Base-by-base conservation (phyloP, 2,113 vertebrate genomes). In the Paramormyrops kingsleyae region DNA sequence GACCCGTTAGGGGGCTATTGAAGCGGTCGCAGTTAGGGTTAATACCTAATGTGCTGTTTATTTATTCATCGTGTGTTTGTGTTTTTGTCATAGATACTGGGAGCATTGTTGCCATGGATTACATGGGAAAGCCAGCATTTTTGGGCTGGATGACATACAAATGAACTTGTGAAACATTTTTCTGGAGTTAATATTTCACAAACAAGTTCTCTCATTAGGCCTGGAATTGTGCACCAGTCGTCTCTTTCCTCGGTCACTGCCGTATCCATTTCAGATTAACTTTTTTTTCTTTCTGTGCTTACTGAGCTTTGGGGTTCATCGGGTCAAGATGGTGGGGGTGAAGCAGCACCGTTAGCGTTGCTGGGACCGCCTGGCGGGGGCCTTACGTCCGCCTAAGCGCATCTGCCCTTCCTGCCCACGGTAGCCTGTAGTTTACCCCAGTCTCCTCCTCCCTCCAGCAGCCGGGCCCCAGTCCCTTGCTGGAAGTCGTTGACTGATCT, bases 401-500 rank as follows among this genome's bases (percentile, higher is more conserved):
- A 15, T 21, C 49, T 47, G 44, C 21, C 0, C 8, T 27, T 15
- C 47, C 46, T 39, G 70, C 24, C 7, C 47, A 42, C 0, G 35
- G 74, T 8, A 80, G 31, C 70, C 70, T 8, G 9, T 39, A 39
- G 31, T 77, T 77, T 17, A 77, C 70, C 74, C 74, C 13, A 2
- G 35, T 42, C 35, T 31, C 70, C 70, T 39, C 9, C 17, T 4
- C 35, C 17, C 31, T 80, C 35, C 12, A 35, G 35, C n/a, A 66
- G 12, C 35, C 2, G 24, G 89, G 8, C 42, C 62, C 21, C 50
- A 87, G 52, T 90, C 77, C 70, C 74, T 80, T 13, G 19, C 70
- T 91, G 44, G 87, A 89, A 92, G 80, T 94, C 93, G 92, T 91
- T 94, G 94, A 94, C 92, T 59, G 92, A 91, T 91, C 92, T 93